Conservation (phyloP, 53 echinoderm and acorn worm species). For the Luidia sarsii region DNA sequence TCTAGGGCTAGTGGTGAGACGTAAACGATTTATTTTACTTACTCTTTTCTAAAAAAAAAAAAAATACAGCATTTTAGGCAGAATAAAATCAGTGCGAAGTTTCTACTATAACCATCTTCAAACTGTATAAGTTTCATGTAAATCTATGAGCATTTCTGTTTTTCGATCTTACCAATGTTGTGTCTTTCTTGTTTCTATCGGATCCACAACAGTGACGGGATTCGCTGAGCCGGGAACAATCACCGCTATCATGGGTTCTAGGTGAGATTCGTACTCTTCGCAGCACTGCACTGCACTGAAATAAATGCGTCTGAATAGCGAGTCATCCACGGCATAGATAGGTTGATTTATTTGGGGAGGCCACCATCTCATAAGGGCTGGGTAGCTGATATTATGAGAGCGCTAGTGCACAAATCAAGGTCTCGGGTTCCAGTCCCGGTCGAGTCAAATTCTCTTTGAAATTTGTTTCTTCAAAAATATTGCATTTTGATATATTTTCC, state of each 20-base stretch:
- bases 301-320: background rate
- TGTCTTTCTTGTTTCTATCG: background rate
- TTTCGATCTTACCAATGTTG: too few species aligned
- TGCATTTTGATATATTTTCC: too few species aligned
- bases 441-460: slow-evolving; percentile 18
- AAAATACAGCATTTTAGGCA: too few species aligned
- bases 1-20: too few species aligned
- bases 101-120: too few species aligned
- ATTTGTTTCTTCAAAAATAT: too few species aligned
- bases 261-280: slow-evolving; percentile 35
- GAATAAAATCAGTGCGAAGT: too few species aligned
- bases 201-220: slow-evolving; percentile 66
- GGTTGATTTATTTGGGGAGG: background rate
- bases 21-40: background rate
- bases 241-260: slow-evolving; percentile 82
- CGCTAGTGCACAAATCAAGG: background rate
- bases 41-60: background rate
- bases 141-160: too few species aligned
- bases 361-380: too few species aligned
- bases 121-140: too few species aligned
- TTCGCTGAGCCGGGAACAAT: slow-evolving; percentile 77
- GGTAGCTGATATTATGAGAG: too few species aligned
- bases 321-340: background rate
- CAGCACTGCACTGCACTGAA: background rate
- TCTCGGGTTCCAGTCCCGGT: background rate